phyloP scores from a whole-genome alignment of 2,113 vertebrate species.

The Callithrix jacchus region DNA sequence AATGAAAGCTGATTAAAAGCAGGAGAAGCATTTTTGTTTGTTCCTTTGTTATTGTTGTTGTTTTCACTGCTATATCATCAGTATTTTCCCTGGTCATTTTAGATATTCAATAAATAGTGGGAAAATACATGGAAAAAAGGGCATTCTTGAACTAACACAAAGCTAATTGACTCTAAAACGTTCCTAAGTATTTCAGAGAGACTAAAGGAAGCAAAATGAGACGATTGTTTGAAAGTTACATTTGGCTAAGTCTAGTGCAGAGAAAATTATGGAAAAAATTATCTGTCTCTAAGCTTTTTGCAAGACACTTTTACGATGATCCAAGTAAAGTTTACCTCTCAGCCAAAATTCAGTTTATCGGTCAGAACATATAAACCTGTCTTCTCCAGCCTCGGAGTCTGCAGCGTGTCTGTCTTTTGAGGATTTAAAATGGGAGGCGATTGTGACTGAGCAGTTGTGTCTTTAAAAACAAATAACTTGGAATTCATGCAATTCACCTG shows the following conservation, averaged over 20 bases:
- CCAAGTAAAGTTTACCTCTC: background rate
- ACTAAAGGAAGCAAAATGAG: background rate
- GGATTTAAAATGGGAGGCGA: background rate
- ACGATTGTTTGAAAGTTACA: background rate
- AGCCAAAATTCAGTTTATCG: background rate
- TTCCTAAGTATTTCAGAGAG: background rate
- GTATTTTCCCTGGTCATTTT: background rate
- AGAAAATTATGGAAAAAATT: background rate
- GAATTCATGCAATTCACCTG: background rate
- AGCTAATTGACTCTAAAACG: background rate
- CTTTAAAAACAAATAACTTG: conserved; percentile 25
- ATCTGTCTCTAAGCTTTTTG: background rate
- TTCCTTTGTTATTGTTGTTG: background rate
- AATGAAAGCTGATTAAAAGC: background rate
- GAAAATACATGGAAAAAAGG: background rate
- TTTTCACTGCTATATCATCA: background rate
- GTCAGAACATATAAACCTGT: background rate
- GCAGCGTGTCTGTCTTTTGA: background rate
- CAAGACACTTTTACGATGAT: background rate
- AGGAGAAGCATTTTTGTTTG: background rate
- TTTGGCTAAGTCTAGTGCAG: conserved; percentile 11
- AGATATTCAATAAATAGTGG: background rate
- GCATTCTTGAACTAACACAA: background rate
- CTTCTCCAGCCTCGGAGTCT: background rate
- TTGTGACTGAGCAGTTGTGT: background rate